phyloP scores from a whole-genome alignment of 2,797 vertebrate species.

The Artibeus lituratus region DNA sequence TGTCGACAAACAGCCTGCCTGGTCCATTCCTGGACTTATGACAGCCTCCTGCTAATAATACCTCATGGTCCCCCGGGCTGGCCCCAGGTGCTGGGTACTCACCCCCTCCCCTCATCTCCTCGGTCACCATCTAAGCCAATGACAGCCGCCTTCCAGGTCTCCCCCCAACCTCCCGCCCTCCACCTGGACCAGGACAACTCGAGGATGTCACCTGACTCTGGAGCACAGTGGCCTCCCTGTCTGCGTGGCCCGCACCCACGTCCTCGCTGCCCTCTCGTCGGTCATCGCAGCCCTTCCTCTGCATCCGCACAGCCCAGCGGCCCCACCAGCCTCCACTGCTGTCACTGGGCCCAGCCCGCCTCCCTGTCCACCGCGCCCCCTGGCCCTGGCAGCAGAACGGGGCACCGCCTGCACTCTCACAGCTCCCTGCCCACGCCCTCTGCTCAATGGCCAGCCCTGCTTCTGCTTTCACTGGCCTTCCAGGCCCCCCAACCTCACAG shows the following conservation, averaged over 20 bases:
- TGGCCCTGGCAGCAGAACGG: not conserved
- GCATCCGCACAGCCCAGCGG: not conserved
- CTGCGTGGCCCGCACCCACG: not conserved
- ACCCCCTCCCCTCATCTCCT: not conserved
- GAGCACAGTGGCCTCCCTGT: not conserved
- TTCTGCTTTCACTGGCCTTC: not conserved
- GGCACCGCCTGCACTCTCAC: not conserved
- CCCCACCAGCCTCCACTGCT: not conserved
- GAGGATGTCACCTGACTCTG: not conserved
- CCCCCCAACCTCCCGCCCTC: not conserved
- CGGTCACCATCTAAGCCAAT: accelerated
- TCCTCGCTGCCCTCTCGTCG: not conserved
- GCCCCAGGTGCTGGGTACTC: not conserved
- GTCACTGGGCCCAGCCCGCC: not conserved
- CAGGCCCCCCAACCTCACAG: not conserved
- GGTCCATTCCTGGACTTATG: not conserved
- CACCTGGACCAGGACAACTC: not conserved
- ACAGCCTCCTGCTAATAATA: accelerated
- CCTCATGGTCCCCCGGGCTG: accelerated
- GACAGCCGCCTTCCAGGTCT: not conserved
- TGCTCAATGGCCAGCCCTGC: not conserved
- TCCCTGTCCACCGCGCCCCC: not conserved
- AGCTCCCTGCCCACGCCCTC: not conserved
- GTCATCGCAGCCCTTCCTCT: not conserved
- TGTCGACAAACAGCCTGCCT: not conserved